Evolutionary conservation across 2,888 invertebrate species (phyloP).

Genomic region (Hymenopus coronatus): DNA sequence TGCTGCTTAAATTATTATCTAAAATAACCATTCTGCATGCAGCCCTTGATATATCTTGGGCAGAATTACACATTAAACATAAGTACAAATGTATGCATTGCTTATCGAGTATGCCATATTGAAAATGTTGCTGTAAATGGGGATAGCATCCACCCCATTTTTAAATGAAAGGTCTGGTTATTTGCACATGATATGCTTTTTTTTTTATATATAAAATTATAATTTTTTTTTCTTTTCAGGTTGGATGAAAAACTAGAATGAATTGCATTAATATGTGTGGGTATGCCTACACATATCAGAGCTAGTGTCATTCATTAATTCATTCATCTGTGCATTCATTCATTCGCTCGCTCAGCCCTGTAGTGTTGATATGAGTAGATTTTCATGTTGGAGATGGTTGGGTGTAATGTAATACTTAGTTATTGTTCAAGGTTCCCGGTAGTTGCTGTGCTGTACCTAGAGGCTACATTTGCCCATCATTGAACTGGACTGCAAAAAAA

Average conservation of each 20-base stretch:
- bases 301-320: not conserved
- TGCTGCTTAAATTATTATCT: not conserved
- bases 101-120: not conserved
- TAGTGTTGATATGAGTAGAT: constrained; percentile 1
- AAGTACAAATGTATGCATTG: not conserved
- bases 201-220: constrained; percentile 2
- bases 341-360: not conserved
- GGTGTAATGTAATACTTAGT: constrained; percentile 14
- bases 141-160: not conserved
- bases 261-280: constrained; percentile 12
- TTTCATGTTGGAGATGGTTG: constrained; percentile 14
- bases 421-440: constrained; percentile 16
- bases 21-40: not conserved
- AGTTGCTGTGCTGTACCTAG: constrained; percentile 21
- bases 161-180: not conserved
- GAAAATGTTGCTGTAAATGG: not conserved
- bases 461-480: constrained; percentile 21
- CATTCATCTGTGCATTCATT: not conserved
- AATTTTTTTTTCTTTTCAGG: constrained; percentile 12
- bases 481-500: constrained; percentile 19
- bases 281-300: constrained; percentile 4
- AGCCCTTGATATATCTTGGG: not conserved
- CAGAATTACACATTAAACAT: not conserved
- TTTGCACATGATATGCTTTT: constrained; percentile 5
- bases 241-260: constrained; percentile 26